Percentiles rank a stretch among this genome's conserved stretches.
These are phyloP conservation scores for Pristis pectinata DNA, from an alignment of 2,797 vertebrate species.

Conservation along the genomic window DNA sequence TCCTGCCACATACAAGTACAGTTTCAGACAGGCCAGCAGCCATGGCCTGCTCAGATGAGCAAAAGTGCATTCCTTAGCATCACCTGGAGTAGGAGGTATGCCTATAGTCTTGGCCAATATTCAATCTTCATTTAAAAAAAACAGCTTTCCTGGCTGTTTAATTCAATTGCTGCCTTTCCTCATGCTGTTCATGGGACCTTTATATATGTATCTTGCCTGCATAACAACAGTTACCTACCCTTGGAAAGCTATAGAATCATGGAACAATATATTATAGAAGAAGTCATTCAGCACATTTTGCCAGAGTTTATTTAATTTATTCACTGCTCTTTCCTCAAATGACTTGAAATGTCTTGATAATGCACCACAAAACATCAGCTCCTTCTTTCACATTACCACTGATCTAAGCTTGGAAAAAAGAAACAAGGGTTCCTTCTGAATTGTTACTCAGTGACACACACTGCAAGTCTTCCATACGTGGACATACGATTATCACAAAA, in stretches of 20 bases:
- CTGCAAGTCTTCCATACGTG: background rate
- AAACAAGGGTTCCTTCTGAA: too few relatives aligned
- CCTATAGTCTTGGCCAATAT: background rate
- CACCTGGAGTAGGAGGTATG: background rate
- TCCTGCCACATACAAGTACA: background rate
- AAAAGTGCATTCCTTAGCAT: too few relatives aligned
- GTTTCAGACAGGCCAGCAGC: background rate
- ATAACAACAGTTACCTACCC: too few relatives aligned
- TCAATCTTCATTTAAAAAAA: background rate
- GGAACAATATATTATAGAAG: background rate
- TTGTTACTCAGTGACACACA: background rate
- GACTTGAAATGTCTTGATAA: background rate
- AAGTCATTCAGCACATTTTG: background rate
- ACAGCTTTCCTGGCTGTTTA: too few relatives aligned
- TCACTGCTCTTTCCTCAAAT: background rate
- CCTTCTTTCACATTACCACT: background rate
- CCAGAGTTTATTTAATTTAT: background rate
- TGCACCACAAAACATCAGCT: background rate
- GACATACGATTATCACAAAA: background rate
- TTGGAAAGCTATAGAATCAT: background rate
- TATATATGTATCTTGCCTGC: too few relatives aligned
- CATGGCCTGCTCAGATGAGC: background rate
- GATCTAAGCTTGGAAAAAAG: background rate
- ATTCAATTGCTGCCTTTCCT: too few relatives aligned
- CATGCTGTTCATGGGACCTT: too few relatives aligned